Base-by-base conservation (phyloP, 2,113 vertebrate genomes). In the Elanoides forficatus region DNA sequence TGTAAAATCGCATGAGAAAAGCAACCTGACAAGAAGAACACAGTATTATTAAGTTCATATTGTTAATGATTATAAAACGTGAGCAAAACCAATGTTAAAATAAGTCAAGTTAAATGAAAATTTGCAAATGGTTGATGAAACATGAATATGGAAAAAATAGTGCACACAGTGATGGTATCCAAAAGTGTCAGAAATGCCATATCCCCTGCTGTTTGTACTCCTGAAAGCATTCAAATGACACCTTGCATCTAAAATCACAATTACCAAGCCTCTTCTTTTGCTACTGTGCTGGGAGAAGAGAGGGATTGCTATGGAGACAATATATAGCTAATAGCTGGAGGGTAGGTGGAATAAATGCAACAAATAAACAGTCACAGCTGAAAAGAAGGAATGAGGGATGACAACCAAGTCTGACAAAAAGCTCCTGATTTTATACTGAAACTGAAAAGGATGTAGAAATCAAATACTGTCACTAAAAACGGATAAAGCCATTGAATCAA, bases 281-380 rank as follows among this genome's bases (percentile, higher is more conserved):
- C 90, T 88, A 88, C 78, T 85, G 59, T 87, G 86, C 86, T 79
- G 89, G 59, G 25, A 86, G 89, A 92, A 92, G 58, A 93, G 78
- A 91, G 81, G 16, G 56, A 96, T 97, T 96, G 93, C 97, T 95
- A 97, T 97, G 97, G 95, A 96, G 95, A 97, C 97, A 95, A 88
- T 90, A 91, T 85, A 93, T 73, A 92, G 38, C 95, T 95, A 94
- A 96, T 95, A 93, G 70, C 93, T 95, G 87, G 62, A 94, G 92
- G 85, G 93, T 96, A 95, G 96, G 90, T 95, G 85, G 86, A 95
- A 95, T 97, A 93, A 95, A 96, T 94, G 93, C 87, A 94, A 80
- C 89, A 94, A 96, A 94, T 74, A 97, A 93, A 96, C 90, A 96
- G 76, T 85, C 79, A 86, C 56, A 78, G 75, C 80, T 91, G 91